Base-by-base conservation (phyloP, 2,113 vertebrate species). In the Trinectes maculatus region DNA sequence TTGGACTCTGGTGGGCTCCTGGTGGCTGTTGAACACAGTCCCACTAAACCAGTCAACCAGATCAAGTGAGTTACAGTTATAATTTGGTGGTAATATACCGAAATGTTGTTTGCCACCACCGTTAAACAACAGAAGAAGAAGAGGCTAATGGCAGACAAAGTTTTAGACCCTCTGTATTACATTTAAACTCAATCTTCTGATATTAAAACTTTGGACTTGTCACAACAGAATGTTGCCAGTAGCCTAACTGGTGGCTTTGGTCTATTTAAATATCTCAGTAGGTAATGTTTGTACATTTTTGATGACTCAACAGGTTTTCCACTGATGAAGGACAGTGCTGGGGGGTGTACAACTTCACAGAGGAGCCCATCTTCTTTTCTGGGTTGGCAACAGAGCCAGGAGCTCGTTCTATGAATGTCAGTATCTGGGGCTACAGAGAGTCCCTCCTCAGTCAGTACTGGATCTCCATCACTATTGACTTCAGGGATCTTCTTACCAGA, bases 271-370 rank as follows among this genome's bases (percentile, higher is more conserved):
- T 8, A 8, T 18, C 18, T 19, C 10, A n/a, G n/a, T n/a, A n/a
- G n/a, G n/a, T n/a, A n/a, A 19, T 19, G 39, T 9, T 42, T 19
- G 18, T 19, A 9, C 8, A 12, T 8, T 25, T 26, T 7, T 16
- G 24, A 16, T 0, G 9, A 77, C 72, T 59, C 57, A 49, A 55
- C 78, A 98, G 97, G 87, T 98, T 96, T 82, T 98, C 97, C 25
- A 97, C 95, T 6, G 97, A 98, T 4, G 97, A 98, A 77, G 97
- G 97, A 16, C 97, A 98, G 63, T 98, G 97, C 83, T 98, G 97
- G 97, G 83, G 93, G 19, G 80, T 70, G 10, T 94, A 96, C 66
- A 61, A 8, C 0, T 98, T 98, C 87, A 92, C 93, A 11, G 21
- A 73, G 1, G 93, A 96, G 0, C 93, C 95, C 15, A 88, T 98